Conservation (phyloP, 2,888 invertebrate genomes). For the Dynastes maya region DNA sequence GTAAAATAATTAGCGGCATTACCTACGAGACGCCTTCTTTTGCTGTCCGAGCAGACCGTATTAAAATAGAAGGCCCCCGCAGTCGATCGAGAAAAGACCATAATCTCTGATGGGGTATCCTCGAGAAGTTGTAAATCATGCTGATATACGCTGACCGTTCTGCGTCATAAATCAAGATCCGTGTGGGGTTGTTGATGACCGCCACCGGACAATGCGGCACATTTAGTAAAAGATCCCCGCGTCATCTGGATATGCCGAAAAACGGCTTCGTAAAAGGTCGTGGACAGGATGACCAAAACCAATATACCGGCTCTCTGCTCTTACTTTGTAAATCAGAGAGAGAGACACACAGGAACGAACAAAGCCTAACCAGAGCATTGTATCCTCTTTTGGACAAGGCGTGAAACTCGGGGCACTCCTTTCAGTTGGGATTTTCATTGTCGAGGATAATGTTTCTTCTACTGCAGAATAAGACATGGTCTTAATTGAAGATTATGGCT, state of each 20-base stretch:
- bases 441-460: constrained; percentile 22
- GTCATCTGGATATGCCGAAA: constrained; percentile 50
- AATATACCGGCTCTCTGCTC: constrained; percentile 36
- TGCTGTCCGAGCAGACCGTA: constrained; percentile 17
- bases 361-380: constrained; percentile 52
- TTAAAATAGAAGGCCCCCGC: constrained; percentile 30
- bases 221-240: constrained; percentile 59
- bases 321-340: not conserved
- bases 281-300: constrained; percentile 35
- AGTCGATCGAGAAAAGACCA: constrained; percentile 52
- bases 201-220: constrained; percentile 67
- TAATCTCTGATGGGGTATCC: constrained; percentile 46
- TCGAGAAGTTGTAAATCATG: constrained; percentile 64
- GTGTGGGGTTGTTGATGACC: constrained; percentile 66
- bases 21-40: constrained; percentile 39
- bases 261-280: constrained; percentile 46
- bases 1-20: constrained; percentile 45
- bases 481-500: constrained; percentile 27
- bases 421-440: constrained; percentile 47
- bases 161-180: constrained; percentile 64
- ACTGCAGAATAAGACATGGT: constrained; percentile 26
- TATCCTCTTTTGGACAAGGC: constrained; percentile 60
- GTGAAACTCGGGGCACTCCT: constrained; percentile 62
- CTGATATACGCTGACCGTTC: constrained; percentile 55
- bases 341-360: not conserved